Evolutionary conservation across 2,888 invertebrate species (phyloP).

Genomic region (Drosophila lutescens): DNA sequence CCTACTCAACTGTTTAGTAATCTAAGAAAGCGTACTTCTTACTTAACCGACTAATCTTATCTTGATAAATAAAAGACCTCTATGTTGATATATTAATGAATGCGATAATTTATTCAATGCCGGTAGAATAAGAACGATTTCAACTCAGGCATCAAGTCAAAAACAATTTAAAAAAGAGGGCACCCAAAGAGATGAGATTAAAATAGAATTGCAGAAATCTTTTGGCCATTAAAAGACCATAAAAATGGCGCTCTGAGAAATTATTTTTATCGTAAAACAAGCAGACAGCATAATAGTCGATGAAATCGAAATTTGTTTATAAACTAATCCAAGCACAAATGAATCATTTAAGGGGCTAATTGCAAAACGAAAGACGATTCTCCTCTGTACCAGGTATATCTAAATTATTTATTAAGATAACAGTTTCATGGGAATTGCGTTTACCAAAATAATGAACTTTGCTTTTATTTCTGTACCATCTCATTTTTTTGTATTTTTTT

Average conservation of each 20-base stretch:
- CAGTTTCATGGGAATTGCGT: constrained; percentile 5
- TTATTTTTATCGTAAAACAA: constrained; percentile 8
- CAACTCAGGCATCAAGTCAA: neutral
- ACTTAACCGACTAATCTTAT: neutral
- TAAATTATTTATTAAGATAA: neutral
- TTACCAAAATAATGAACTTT: constrained; percentile 4
- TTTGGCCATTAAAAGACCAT: constrained; percentile 32
- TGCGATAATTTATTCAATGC: neutral
- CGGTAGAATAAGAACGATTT: neutral
- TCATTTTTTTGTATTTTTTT: neutral
- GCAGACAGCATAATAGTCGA: constrained; percentile 9
- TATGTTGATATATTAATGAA: neutral
- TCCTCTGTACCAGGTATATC: neutral
- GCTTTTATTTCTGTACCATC: neutral
- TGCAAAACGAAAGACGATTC: neutral
- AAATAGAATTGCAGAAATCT: constrained; percentile 39
- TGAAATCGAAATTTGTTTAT: constrained; percentile 29
- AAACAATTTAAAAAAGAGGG: neutral
- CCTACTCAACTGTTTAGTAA: too few relatives aligned
- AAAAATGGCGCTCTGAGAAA: constrained; percentile 20
- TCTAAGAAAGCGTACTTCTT: neutral
- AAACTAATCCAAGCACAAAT: constrained; percentile 16
- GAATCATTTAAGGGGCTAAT: constrained; percentile 21
- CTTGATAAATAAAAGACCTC: neutral
- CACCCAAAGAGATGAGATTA: neutral